Base-by-base conservation (phyloP, 1,140 invertebrate species). In the Atta cephalotes region DNA sequence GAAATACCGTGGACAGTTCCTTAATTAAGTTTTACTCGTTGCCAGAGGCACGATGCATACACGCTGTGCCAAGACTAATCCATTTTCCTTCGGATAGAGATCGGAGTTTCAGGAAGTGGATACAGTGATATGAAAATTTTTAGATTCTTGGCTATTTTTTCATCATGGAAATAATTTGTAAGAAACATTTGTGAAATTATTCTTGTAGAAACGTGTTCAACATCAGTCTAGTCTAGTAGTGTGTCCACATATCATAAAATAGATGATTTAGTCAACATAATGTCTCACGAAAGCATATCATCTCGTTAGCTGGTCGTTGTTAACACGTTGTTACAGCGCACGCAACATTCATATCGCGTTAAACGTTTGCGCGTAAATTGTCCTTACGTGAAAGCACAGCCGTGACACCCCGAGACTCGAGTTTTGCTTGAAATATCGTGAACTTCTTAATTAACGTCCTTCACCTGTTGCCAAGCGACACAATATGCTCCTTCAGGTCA, bases 361-460 rank as follows among this genome's bases (percentile, higher is more conserved):
- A 72, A 72, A 72, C n/a, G 79, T 49, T 39, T n/a, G 25, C 39
- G 80, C 49, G 70, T 63, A 74, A 84, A 62, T 63, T 74, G 39
- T 71, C 28, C 60, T 65, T 79, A 71, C n/a, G 56, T 39, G n/a
- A 80, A 21, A 7, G 78, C 28, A 53, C 16, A 7, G 60, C 35
- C 77, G 77, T 45, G 77, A 6, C 28, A 21, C 4, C 39, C 25
- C 21, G 80, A 72, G 53, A 82, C 66, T 45, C 53, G 16, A 56
- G 21, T 84, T 62, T 84, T 62, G 80, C 70, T 51, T 72, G 70
- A 76, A 84, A 84, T 76, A 62, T 56, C 28, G 80, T 25, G 56
- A 84, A 84, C 80, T 84, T 84, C 80, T 84, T 84, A 84, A 84
- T 84, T 84, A 84, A 84, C 80, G 56, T 76, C 56, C 70, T 84